These are phyloP conservation scores for Perognathus longimembris DNA, from an alignment of 2,113 vertebrate species.

Conservation along the genomic window DNA sequence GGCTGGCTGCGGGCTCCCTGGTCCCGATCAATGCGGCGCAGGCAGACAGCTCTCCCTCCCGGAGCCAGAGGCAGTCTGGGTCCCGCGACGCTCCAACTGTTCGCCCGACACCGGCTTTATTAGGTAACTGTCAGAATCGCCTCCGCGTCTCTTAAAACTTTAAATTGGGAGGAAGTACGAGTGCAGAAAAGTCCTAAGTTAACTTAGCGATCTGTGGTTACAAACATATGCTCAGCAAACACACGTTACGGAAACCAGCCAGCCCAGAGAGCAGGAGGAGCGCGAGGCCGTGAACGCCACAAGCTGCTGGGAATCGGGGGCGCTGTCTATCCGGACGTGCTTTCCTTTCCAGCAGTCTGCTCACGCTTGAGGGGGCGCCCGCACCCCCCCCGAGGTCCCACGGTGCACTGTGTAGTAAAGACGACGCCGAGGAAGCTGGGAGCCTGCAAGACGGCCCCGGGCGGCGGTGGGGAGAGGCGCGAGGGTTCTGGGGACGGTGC, in stretches of 20 bases:
- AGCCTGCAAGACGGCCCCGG: too few relatives aligned
- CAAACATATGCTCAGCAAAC: conserved; percentile 51
- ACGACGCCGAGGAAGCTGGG: too few relatives aligned
- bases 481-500: too few relatives aligned
- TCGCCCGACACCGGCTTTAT: conserved; percentile 70
- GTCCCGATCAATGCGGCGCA: conserved; percentile 57
- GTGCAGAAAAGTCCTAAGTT: conserved; percentile 57
- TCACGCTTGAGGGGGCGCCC: background rate
- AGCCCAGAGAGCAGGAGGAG: conserved; percentile 34
- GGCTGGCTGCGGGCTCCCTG: conserved; percentile 56
- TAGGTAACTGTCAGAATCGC: conserved; percentile 72
- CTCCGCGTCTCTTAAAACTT: conserved; percentile 73
- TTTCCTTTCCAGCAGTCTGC: conserved; percentile 43
- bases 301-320: conserved; percentile 27
- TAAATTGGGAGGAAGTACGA: conserved; percentile 63
- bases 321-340: background rate
- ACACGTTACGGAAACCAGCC: conserved; percentile 70
- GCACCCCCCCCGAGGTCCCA: background rate
- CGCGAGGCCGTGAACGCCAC: background rate
- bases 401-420: background rate
- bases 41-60: conserved; percentile 1
- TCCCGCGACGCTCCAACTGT: conserved; percentile 2
- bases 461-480: too few relatives aligned
- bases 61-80: conserved; percentile 41
- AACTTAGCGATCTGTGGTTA: conserved; percentile 70